phyloP scores from a whole-genome alignment of 1,140 invertebrate genomes.

The Meteorus sp. region DNA sequence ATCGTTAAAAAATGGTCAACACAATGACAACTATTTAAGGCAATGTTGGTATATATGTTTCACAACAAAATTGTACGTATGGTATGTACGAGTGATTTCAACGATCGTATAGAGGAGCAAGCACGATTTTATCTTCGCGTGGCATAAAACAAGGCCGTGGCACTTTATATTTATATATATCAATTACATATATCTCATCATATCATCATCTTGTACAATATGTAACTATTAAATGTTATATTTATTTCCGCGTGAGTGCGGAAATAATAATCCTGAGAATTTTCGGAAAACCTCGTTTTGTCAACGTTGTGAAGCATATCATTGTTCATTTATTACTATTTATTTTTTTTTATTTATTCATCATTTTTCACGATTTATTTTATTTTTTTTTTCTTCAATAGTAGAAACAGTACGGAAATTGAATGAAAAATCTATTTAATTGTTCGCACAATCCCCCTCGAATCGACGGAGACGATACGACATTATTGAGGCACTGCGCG shows the following conservation, averaged over 20 bases:
- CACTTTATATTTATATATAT: too few species aligned
- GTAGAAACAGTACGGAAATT: neutral
- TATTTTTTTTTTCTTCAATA: too few species aligned
- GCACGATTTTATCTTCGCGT: too few species aligned
- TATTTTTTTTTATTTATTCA: constrained; percentile 8
- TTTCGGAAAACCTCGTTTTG: constrained; percentile 23
- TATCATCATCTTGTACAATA: too few species aligned
- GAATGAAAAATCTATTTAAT: neutral
- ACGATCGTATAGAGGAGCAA: neutral
- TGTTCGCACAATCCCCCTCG: neutral
- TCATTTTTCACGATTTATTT: too few species aligned
- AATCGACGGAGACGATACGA: constrained; percentile 5
- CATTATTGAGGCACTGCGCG: constrained; percentile 15
- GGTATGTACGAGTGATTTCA: constrained; percentile 3
- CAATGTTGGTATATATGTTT: constrained; percentile 5
- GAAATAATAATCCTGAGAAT: constrained; percentile 26
- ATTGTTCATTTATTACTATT: neutral
- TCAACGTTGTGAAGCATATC: neutral
- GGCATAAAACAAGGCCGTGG: too few species aligned
- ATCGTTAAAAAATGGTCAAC: neutral
- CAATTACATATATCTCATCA: too few species aligned
- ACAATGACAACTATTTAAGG: neutral
- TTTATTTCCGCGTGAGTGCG: too few species aligned
- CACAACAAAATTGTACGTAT: too few species aligned
- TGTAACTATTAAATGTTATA: too few species aligned